Evolutionary conservation across 2,888 invertebrate species (phyloP), one percentile per base, ranked within the genome.

Genomic region (Augiades crinisus): DNA sequence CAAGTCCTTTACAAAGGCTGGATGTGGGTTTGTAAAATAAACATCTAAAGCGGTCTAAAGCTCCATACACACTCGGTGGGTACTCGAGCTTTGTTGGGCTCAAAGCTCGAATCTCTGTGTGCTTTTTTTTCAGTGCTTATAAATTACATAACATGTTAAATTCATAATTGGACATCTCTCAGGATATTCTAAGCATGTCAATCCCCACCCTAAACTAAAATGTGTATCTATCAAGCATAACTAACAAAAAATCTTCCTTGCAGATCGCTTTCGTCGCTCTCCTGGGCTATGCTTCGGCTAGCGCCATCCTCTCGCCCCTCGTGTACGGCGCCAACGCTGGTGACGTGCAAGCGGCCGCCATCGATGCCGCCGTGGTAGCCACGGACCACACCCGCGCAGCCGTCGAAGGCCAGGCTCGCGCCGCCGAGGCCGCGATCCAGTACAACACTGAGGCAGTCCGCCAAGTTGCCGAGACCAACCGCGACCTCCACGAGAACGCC

Each of bases 221-320:
- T n/a, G n/a, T n/a, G n/a, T n/a, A n/a, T n/a, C n/a, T n/a, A n/a
- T n/a, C n/a, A n/a, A n/a, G n/a, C n/a, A n/a, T n/a, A n/a, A n/a
- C n/a, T n/a, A n/a, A n/a, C n/a, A 27, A 5, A 6, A 12, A 30
- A n/a, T 5, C 6, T 16, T 41, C 13, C 16, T 46, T 52, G 1
- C 78, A 88, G 88, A 75, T 88, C 70, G 82, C 78, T 74, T 83
- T 88, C 75, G 74, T 78, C 68, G 88, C 88, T 81, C 64, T 88
- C 70, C 72, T 88, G 79, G 88, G 87, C 84, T 89, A 83, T 73
- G 85, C 88, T 64, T 78, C 87, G 70, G 88, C 88, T 61, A 69
- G 81, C 61, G 68, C 74, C 54, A 68, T 88, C 72, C 37, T 58
- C 44, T 65, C 78, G 52, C 85, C 86, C 37, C 61, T 75, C 4